A percentile compares a stretch with the other conserved stretches of the same genome.
Evolutionary conservation across 37 sponge, comb jelly and placozoan species (phyloP).

Genomic region (Bolinopsis microptera): DNA sequence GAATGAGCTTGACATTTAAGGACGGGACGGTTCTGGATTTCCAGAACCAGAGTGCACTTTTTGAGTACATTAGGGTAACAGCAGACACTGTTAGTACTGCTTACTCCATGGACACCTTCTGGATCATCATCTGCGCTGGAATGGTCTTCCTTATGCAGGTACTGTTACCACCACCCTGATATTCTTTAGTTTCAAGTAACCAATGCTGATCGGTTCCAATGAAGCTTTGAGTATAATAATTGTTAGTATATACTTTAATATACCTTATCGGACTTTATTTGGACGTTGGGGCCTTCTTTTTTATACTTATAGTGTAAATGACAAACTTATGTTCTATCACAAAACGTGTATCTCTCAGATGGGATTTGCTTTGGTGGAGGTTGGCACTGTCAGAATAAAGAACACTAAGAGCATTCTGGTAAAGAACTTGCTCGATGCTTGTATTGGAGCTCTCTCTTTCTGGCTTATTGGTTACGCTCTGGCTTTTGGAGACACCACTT

Average conservation of each 20-base stretch:
- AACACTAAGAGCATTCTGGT: constrained; percentile 15
- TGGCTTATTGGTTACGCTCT: constrained; percentile 35
- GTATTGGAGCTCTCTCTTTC: constrained; percentile 41
- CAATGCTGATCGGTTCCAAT: too few species aligned
- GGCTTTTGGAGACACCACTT: neutral
- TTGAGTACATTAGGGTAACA: neutral
- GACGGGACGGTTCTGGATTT: neutral
- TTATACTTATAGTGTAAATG: neutral
- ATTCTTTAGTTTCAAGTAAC: too few species aligned
- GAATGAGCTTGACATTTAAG: neutral
- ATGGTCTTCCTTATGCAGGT: constrained; percentile 31
- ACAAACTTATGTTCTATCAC: neutral
- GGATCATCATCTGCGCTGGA: neutral
- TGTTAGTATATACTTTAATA: too few species aligned
- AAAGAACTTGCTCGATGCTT: constrained; percentile 32
- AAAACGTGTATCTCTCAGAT: neutral
- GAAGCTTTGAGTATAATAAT: too few species aligned
- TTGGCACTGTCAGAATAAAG: neutral
- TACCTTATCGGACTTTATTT: too few species aligned
- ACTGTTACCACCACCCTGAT: too few species aligned
- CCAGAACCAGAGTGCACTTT: neutral
- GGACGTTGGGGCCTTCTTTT: too few species aligned
- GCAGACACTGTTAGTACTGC: neutral
- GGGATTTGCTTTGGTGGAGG: constrained; percentile 14
- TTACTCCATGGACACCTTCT: neutral